phyloP scores from a whole-genome alignment of 2,888 invertebrate genomes.

The Lepidochitona cinerea region DNA sequence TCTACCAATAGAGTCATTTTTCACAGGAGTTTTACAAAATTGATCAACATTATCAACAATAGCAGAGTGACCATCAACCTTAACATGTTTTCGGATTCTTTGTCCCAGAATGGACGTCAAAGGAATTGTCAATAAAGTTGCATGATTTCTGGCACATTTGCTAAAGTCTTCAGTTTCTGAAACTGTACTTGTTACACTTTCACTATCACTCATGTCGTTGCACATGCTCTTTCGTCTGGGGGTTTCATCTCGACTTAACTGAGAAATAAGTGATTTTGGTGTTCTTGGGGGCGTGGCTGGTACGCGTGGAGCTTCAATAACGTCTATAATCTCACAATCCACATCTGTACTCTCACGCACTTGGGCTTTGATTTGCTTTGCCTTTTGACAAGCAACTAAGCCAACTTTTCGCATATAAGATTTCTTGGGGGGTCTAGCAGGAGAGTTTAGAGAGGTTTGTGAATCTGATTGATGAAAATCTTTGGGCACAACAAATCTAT shows the following conservation, averaged over 20 bases:
- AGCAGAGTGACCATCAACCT: conserved; percentile 40
- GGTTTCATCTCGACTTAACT: conserved; percentile 50
- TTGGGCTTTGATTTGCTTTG: conserved; percentile 40
- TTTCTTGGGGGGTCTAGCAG: conserved; percentile 12
- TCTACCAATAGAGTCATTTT: conserved; percentile 49
- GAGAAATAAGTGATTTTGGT: conserved; percentile 62
- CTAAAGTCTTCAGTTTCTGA: conserved; percentile 28
- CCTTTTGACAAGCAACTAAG: conserved; percentile 48
- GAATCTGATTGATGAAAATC: background rate
- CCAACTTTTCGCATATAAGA: conserved; percentile 35
- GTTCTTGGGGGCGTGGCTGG: conserved; percentile 54
- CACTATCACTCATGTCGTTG: conserved; percentile 30
- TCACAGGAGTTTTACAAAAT: conserved; percentile 56
- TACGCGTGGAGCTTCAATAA: conserved; percentile 38
- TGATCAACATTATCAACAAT: conserved; percentile 47
- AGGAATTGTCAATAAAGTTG: conserved; percentile 54
- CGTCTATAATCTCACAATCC: conserved; percentile 48
- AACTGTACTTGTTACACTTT: conserved; percentile 35
- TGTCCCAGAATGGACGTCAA: conserved; percentile 57
- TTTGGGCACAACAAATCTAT: background rate
- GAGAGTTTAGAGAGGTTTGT: background rate
- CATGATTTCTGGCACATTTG: conserved; percentile 15
- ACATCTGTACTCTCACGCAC: conserved; percentile 48
- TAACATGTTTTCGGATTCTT: conserved; percentile 54
- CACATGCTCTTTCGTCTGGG: conserved; percentile 23